Evolutionary conservation across 2,888 invertebrate genomes (phyloP).

Genomic region (Apoda limacodes): DNA sequence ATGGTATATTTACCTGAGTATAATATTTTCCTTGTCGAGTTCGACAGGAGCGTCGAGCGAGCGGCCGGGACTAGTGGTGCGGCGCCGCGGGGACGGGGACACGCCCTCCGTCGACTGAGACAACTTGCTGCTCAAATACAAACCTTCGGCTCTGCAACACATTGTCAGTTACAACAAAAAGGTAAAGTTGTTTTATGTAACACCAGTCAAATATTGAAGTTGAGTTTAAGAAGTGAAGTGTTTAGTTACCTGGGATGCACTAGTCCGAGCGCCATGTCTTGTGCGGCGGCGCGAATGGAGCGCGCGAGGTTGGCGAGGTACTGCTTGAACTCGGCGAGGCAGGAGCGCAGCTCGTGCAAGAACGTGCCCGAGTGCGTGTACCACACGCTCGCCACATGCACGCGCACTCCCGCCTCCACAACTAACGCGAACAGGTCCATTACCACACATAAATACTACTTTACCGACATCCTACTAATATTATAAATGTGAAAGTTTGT

Average conservation of each 20-base stretch:
- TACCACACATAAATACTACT: not conserved
- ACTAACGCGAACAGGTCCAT: constrained; percentile 1
- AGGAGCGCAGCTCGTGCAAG: constrained; percentile 86
- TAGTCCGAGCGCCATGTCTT: constrained; percentile 92
- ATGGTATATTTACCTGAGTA: constrained; percentile 34
- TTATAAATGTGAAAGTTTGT: too few species aligned
- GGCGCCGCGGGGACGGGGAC: constrained; percentile 52
- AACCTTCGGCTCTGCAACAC: constrained; percentile 53
- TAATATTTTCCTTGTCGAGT: constrained; percentile 37
- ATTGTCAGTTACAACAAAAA: too few species aligned
- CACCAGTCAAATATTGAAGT: too few species aligned
- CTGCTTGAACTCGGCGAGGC: constrained; percentile 91
- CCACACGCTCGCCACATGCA: constrained; percentile 90
- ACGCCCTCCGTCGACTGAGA: constrained; percentile 55
- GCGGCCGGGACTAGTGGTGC: constrained; percentile 44
- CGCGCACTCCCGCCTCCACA: constrained; percentile 34
- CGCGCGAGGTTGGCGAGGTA: constrained; percentile 86
- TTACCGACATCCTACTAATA: too few species aligned
- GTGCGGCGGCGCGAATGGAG: constrained; percentile 90
- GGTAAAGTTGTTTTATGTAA: too few species aligned
- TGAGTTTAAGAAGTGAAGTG: too few species aligned
- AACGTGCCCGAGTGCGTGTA: constrained; percentile 93
- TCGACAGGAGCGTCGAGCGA: constrained; percentile 60
- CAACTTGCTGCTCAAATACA: constrained; percentile 69
- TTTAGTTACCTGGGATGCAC: constrained; percentile 76